phyloP scores from a whole-genome alignment of 1,140 invertebrate species.

The Drosophila pandora region DNA sequence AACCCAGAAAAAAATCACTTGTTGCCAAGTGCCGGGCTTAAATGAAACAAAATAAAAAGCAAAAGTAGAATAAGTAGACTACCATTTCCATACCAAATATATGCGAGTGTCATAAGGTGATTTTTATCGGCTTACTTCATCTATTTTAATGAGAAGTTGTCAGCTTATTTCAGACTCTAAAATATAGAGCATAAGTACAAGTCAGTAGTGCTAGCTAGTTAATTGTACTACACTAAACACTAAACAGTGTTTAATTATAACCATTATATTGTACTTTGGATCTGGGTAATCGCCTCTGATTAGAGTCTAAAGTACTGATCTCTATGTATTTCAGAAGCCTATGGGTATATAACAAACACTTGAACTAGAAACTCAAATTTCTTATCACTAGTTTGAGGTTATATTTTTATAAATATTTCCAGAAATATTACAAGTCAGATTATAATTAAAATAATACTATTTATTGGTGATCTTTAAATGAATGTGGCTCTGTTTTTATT shows the following conservation, averaged over 20 bases:
- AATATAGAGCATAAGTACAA: background rate
- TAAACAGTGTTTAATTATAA: slow-evolving; percentile 31
- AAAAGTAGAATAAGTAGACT: slow-evolving; percentile 26
- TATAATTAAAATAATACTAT: background rate
- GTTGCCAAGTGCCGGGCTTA: slow-evolving; percentile 51
- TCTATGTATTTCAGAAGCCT: background rate
- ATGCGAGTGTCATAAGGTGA: slow-evolving; percentile 56
- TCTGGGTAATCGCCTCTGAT: slow-evolving; percentile 43
- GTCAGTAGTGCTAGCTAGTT: too few species aligned
- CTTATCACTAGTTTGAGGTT: slow-evolving; percentile 45
- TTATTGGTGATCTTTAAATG: background rate
- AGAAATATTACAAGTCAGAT: background rate
- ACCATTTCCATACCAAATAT: slow-evolving; percentile 68
- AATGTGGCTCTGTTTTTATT: slow-evolving; percentile 1
- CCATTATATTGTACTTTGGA: slow-evolving; percentile 54
- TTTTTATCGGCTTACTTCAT: slow-evolving; percentile 8
- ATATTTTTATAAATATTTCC: slow-evolving; percentile 5
- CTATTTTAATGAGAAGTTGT: slow-evolving; percentile 27
- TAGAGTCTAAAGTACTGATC: slow-evolving; percentile 62
- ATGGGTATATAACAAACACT: slow-evolving; percentile 33
- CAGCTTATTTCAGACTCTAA: background rate
- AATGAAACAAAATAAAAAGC: slow-evolving; percentile 43
- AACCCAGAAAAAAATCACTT: slow-evolving; percentile 32
- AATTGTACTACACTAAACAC: background rate
- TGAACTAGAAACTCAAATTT: slow-evolving; percentile 40